Evolutionary conservation across 2,888 invertebrate species (phyloP), one percentile per base, ranked within the genome.

Genomic region (Pantelozetes paolii): DNA sequence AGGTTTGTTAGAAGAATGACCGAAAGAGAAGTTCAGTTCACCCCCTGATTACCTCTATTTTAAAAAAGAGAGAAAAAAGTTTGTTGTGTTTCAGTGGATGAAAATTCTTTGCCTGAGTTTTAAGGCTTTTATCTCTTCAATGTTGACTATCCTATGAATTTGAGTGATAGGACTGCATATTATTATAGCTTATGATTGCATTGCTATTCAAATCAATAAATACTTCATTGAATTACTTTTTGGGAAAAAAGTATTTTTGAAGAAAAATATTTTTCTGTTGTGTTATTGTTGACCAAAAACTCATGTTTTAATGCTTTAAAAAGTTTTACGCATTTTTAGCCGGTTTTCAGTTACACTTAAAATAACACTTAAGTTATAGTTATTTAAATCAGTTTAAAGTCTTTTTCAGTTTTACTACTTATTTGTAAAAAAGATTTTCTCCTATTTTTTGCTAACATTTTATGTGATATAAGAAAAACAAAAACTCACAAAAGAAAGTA

Each of bases 91-190:
- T 45, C 45, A 9, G 15, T 15, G 2, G 2, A 2, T 15, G 2
- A 45, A 45, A 45, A 45, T 45, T 45, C 45, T 45, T 45, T 45
- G 2, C 6, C 45, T 45, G 11, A 2, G 6, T 18, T 45, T 18
- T 45, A 36, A 36, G 5, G 36, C 45, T 15, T 45, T 45, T 45
- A 45, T 45, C 45, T 45, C 45, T 45, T 15, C 15, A 2, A 9
- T 26, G 18, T 18, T 59, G 59, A 59, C 59, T 59, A 59, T 59
- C 59, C 59, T 59, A 5, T 59, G 30, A 28, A 59, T 59, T 57
- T 59, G 59, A 59, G 30, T 59, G 59, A 59, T 30, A 15, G 9
- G 59, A 30, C 3, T 26, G 59, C 18, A 28, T 59, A 59, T 59
- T 59, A 59, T 59, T 59, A 45, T 45, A 11, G 45, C 45, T 45